phyloP scores from a whole-genome alignment of 2,113 vertebrate genomes.

The Hassar affinis region DNA sequence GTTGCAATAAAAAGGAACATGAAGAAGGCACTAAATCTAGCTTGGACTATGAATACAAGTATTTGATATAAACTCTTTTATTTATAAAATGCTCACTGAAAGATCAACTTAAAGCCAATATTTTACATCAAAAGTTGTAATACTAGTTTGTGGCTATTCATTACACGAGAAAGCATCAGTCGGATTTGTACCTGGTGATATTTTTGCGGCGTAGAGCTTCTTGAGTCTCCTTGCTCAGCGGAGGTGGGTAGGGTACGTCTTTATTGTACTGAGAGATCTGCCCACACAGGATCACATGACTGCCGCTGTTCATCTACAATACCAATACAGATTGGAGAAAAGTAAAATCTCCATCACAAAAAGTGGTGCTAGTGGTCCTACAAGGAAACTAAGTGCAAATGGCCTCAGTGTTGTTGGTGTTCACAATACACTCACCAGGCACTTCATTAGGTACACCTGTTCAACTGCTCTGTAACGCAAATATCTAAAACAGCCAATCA shows the following conservation, averaged over 20 bases:
- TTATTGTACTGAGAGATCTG: slow-evolving; percentile 97
- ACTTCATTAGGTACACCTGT: too few species aligned
- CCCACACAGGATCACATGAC: slow-evolving; percentile 90
- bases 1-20: background rate
- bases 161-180: background rate
- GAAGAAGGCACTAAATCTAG: background rate
- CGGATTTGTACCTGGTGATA: slow-evolving; percentile 77
- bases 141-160: background rate
- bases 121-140: background rate
- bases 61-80: background rate
- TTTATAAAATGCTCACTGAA: background rate
- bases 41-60: background rate
- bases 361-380: too few species aligned
- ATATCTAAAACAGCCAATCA: too few species aligned
- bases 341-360: background rate
- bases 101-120: background rate
- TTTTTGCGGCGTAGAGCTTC: slow-evolving; percentile 71
- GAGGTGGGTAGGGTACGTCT: slow-evolving; percentile 91
- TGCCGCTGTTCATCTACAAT: slow-evolving; percentile 82
- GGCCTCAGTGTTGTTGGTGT: background rate
- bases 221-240: slow-evolving; percentile 72
- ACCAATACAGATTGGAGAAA: background rate
- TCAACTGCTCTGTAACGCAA: too few species aligned
- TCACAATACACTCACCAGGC: too few species aligned
- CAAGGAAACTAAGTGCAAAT: background rate